Conservation (phyloP, 2,888 invertebrate genomes). For the Drosophila paucipuncta region DNA sequence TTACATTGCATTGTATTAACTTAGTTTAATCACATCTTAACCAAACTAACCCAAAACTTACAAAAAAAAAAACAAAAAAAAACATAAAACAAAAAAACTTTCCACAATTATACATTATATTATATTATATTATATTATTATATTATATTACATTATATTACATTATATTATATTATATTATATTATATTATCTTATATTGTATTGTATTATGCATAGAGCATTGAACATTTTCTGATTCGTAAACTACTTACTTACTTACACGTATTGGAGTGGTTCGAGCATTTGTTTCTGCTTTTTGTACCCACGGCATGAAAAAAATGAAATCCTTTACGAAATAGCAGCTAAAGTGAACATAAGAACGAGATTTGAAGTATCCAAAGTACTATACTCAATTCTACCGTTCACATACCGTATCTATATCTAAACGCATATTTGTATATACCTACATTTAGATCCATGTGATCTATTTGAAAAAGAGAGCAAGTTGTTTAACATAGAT, state of each 20-base stretch:
- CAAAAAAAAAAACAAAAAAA: neutral
- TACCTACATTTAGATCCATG: constrained; percentile 15
- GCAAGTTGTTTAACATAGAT: constrained; percentile 19
- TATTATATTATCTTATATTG: constrained; percentile 38
- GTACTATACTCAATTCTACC: constrained; percentile 14
- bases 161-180: constrained; percentile 31
- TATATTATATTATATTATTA: neutral
- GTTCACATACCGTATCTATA: constrained; percentile 31
- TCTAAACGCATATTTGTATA: constrained; percentile 15
- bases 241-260: constrained; percentile 19
- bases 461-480: neutral
- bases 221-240: constrained; percentile 40
- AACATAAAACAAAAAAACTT: constrained; percentile 7
- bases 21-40: constrained; percentile 44
- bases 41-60: constrained; percentile 24
- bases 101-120: constrained; percentile 19
- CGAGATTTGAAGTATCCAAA: constrained; percentile 28
- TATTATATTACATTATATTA: constrained; percentile 12
- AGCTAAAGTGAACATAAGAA: constrained; percentile 19
- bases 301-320: constrained; percentile 7
- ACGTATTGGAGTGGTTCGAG: constrained; percentile 37
- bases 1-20: constrained; percentile 51
- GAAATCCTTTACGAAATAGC: constrained; percentile 17
- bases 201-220: constrained; percentile 55
- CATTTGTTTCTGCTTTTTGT: constrained; percentile 41